Conservation (phyloP, 2,113 vertebrate genomes). For the Tympanuchus pallidicinctus region DNA sequence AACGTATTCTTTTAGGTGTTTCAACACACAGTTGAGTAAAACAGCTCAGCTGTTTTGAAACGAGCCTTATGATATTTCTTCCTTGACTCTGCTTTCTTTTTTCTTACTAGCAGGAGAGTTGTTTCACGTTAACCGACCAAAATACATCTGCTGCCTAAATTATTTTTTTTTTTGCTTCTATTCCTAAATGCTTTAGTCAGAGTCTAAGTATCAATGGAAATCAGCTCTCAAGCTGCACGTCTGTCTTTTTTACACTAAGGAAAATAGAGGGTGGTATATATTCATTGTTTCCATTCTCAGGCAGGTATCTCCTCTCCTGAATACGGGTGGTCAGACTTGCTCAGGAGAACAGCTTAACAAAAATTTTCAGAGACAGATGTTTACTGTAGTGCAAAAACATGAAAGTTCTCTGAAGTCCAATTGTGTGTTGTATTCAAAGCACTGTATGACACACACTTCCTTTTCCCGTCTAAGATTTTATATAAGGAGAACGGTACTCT, state of each 20-base stretch:
- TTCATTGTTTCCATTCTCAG: background rate
- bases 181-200: background rate
- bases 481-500: background rate
- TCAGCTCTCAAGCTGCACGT: background rate
- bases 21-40: slow-evolving; percentile 9
- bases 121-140: background rate
- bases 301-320: background rate
- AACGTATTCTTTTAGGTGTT: slow-evolving; percentile 60
- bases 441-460: background rate
- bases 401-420: background rate
- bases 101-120: background rate
- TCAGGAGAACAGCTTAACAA: background rate
- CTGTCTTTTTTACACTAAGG: background rate
- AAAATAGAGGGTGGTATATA: background rate
- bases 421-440: background rate
- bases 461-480: background rate
- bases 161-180: background rate
- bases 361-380: background rate
- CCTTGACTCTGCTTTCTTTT: background rate
- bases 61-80: background rate
- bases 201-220: background rate
- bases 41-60: background rate
- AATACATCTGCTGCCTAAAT: background rate
- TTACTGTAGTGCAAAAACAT: background rate
- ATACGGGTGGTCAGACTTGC: background rate